Conservation (phyloP, 2,888 invertebrate species). For the Sympetrum striolatum region DNA sequence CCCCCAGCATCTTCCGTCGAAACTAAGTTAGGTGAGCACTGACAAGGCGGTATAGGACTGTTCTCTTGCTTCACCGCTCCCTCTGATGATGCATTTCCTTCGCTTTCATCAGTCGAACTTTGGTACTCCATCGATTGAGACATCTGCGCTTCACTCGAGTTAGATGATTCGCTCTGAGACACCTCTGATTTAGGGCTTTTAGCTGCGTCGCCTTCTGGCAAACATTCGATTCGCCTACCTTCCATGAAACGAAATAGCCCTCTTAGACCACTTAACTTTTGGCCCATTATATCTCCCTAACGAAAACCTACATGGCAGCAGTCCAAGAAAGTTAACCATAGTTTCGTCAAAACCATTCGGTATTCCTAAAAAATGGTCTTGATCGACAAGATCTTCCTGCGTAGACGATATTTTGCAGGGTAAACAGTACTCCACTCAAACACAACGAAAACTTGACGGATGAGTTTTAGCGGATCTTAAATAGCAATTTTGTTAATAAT, state of each 20-base stretch:
- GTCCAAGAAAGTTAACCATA: constrained; percentile 2
- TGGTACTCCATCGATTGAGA: constrained; percentile 19
- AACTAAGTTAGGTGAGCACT: not conserved
- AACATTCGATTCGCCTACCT: constrained; percentile 28
- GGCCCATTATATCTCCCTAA: constrained; percentile 27
- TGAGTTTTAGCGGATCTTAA: too few relatives aligned
- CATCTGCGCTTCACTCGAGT: not conserved
- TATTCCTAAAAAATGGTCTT: too few relatives aligned
- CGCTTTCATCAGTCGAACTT: constrained; percentile 16
- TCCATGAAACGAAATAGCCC: constrained; percentile 38
- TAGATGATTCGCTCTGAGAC: constrained; percentile 18
- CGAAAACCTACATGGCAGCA: constrained; percentile 2
- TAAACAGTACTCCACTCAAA: too few relatives aligned
- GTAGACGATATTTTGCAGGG: too few relatives aligned
- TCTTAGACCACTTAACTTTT: constrained; percentile 28
- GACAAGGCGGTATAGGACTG: not conserved
- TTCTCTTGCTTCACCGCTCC: not conserved
- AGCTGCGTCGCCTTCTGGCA: not conserved
- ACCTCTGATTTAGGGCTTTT: not conserved
- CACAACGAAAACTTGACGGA: too few relatives aligned
- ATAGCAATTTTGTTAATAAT: too few relatives aligned
- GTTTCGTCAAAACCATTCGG: constrained; percentile 1
- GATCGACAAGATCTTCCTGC: too few relatives aligned
- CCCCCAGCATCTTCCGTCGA: constrained; percentile 11
- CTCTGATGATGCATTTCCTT: constrained; percentile 3